Conservation (phyloP, 2,113 vertebrate species). For the Tychaedon coryphoeus region DNA sequence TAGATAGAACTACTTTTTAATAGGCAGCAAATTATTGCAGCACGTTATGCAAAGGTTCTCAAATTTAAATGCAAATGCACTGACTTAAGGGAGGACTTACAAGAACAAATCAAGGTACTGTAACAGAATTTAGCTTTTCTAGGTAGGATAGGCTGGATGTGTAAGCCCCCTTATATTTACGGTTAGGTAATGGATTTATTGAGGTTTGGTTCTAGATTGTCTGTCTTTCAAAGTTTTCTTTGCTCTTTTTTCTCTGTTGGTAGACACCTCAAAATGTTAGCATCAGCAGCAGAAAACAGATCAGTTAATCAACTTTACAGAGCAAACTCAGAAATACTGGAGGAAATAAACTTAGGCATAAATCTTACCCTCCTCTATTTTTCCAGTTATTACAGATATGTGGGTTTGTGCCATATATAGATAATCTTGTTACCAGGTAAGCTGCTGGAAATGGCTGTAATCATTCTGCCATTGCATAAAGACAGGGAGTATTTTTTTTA, state of each 20-base stretch:
- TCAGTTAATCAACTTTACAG: not conserved
- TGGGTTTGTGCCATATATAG: not conserved
- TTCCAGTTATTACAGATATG: not conserved
- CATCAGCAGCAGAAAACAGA: not conserved
- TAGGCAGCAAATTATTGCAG: not conserved
- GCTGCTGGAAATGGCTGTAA: not conserved
- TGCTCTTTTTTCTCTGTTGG: not conserved
- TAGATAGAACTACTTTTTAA: not conserved
- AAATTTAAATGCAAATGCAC: not conserved
- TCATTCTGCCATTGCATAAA: not conserved
- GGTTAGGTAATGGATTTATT: not conserved
- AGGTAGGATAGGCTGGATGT: not conserved
- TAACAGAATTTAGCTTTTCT: not conserved
- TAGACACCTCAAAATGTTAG: not conserved
- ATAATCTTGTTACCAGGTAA: not conserved
- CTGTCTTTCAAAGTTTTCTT: not conserved
- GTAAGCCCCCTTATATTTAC: not conserved
- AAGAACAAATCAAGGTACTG: not conserved
- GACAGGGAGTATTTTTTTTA: not conserved
- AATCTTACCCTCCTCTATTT: not conserved
- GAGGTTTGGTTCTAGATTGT: not conserved
- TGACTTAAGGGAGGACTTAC: not conserved
- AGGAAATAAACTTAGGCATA: not conserved
- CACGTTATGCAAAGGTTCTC: not conserved
- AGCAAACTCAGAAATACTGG: not conserved